Conservation (phyloP, 2,888 invertebrate species). For the Drosophila multiciliata region DNA sequence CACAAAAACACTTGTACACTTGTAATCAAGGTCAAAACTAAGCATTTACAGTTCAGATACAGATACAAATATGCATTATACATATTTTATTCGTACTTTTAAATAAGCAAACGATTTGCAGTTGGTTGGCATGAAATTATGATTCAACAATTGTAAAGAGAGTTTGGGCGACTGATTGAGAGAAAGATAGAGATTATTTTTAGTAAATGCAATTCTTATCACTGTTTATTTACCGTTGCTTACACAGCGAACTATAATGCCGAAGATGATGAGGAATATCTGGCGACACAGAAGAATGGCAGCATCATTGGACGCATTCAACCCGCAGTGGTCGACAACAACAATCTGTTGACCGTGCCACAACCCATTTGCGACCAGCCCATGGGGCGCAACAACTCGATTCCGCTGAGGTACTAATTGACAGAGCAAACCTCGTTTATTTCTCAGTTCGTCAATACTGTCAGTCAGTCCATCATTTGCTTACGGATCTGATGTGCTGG, state of each 20-base stretch:
- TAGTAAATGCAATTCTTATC: not conserved
- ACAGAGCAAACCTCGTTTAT: conserved; percentile 35
- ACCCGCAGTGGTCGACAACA: conserved; percentile 74
- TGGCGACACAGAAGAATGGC: conserved; percentile 80
- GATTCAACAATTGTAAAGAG: not conserved
- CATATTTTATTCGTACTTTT: not conserved
- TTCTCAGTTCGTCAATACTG: conserved; percentile 22
- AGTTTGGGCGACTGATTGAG: not conserved
- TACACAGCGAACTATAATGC: conserved; percentile 84
- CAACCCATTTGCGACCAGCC: conserved; percentile 84
- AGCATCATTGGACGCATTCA: conserved; percentile 77
- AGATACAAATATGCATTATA: not conserved
- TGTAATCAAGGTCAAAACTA: conserved; percentile 11
- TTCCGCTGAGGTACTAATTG: conserved; percentile 80
- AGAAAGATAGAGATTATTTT: not conserved
- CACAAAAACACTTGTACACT: not conserved
- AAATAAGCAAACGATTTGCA: not conserved
- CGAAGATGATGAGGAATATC: conserved; percentile 84
- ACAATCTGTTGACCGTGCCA: conserved; percentile 81
- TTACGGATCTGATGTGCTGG: conserved; percentile 17
- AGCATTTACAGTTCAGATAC: conserved; percentile 3
- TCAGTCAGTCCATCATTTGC: conserved; percentile 35
- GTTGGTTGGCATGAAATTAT: not conserved
- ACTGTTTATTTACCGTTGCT: conserved; percentile 7
- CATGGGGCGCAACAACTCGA: conserved; percentile 75